These are phyloP conservation scores for Illadopsis cleaveri DNA, from an alignment of 2,113 vertebrate genomes.

Conservation along the genomic window DNA sequence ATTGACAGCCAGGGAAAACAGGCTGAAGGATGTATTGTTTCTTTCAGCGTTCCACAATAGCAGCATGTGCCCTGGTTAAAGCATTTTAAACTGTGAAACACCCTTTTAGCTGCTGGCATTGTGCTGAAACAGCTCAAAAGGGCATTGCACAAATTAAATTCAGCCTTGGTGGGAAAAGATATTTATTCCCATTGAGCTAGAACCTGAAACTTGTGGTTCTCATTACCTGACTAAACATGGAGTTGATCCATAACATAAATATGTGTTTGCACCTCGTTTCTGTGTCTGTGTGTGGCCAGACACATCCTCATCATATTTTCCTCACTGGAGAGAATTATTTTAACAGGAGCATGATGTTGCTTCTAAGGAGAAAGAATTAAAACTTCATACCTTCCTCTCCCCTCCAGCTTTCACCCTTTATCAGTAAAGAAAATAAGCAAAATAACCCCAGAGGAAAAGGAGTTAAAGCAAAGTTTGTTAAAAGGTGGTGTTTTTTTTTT, in stretches of 20 bases:
- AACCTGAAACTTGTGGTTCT: background rate
- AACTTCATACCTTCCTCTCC: background rate
- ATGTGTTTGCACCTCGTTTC: accelerated
- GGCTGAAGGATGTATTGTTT: background rate
- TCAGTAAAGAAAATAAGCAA: background rate
- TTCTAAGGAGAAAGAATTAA: background rate
- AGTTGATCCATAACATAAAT: accelerated
- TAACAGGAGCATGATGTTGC: background rate
- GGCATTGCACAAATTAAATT: background rate
- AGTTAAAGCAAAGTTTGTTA: background rate
- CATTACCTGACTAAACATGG: background rate
- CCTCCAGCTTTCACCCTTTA: background rate
- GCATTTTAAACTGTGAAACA: background rate
- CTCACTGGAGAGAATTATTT: background rate
- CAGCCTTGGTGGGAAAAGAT: background rate
- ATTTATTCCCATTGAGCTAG: background rate
- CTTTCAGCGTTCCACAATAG: background rate
- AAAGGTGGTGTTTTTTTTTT: background rate
- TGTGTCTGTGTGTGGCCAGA: background rate
- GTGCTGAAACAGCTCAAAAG: background rate
- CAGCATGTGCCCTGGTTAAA: background rate
- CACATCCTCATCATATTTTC: accelerated
- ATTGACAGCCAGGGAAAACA: constrained; percentile 18
- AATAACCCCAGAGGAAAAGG: background rate
- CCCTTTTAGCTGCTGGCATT: background rate